These are phyloP conservation scores for Aphelinus atriplicis DNA, from an alignment of 1,140 invertebrate genomes.

Conservation along the genomic window DNA sequence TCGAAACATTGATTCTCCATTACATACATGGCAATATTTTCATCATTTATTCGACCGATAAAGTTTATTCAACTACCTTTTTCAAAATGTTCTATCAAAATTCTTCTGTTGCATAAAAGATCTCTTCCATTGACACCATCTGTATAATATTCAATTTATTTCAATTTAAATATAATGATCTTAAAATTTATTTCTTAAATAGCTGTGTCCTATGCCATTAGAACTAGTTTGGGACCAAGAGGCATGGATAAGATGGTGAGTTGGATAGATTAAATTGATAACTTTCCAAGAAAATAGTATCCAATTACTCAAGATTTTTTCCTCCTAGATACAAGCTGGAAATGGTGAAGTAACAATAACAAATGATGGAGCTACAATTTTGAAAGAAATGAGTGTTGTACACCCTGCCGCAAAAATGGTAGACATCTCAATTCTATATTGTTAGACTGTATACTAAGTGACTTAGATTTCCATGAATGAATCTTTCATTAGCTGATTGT, in stretches of 20 bases:
- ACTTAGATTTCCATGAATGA: too few species aligned
- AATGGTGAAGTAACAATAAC: slow-evolving; percentile 99
- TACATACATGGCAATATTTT: too few species aligned
- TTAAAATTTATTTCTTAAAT: slow-evolving; percentile 58
- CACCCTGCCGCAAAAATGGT: slow-evolving; percentile 99
- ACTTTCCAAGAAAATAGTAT: slow-evolving; percentile 24
- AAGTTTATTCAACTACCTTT: too few species aligned
- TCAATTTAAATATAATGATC: slow-evolving; percentile 16
- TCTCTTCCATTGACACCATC: too few species aligned
- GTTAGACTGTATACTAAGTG: too few species aligned
- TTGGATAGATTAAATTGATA: slow-evolving; percentile 30
- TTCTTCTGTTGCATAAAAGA: too few species aligned
- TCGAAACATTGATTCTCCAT: too few species aligned
- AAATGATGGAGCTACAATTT: slow-evolving; percentile 99
- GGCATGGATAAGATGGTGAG: slow-evolving; percentile 99
- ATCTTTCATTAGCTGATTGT: too few species aligned
- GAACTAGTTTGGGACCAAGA: slow-evolving; percentile 96
- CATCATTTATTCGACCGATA: too few species aligned
- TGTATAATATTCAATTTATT: too few species aligned
- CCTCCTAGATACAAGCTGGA: slow-evolving; percentile 85
- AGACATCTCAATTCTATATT: slow-evolving; percentile 37
- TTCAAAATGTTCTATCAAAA: too few species aligned
- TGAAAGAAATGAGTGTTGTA: slow-evolving; percentile 98
- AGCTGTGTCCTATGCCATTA: slow-evolving; percentile 98
- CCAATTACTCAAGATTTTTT: slow-evolving; percentile 2